These are phyloP conservation scores for Styela plicata DNA, from an alignment of 23 tunicate genomes.

Conservation along the genomic window DNA sequence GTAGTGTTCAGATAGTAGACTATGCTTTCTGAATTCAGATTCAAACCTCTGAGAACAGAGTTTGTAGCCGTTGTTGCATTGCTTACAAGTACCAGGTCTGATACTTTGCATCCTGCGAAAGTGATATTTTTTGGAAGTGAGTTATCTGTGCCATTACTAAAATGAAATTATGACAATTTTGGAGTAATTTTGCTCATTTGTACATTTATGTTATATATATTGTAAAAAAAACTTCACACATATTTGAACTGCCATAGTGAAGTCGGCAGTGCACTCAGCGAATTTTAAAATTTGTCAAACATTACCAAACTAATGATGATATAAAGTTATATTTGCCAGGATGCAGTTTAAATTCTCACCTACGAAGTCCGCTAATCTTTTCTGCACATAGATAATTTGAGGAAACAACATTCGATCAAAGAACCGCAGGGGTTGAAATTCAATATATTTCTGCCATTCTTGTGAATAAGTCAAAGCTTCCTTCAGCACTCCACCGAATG, in stretches of 20 bases:
- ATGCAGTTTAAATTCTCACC: slow-evolving; percentile 28
- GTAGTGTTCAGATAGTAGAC: slow-evolving; percentile 60
- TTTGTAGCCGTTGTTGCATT: slow-evolving; percentile 86
- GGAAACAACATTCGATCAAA: slow-evolving; percentile 83
- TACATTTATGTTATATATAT: no score
- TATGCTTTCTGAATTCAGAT: slow-evolving; percentile 28
- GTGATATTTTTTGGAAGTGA: no score
- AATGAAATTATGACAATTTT: no score
- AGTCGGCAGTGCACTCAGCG: background rate
- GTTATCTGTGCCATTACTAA: no score
- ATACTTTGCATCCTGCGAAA: slow-evolving; percentile 63
- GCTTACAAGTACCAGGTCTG: slow-evolving; percentile 64
- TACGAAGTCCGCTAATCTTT: slow-evolving; percentile 57
- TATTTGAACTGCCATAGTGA: background rate
- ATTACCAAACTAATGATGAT: no score
- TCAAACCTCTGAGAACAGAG: slow-evolving; percentile 61
- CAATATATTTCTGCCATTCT: slow-evolving; percentile 53
- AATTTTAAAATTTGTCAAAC: background rate
- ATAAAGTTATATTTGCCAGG: no score
- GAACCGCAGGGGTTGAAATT: slow-evolving; percentile 74
- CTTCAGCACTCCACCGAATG: slow-evolving; percentile 71
- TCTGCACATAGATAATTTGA: slow-evolving; percentile 57
- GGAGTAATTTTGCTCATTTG: no score
- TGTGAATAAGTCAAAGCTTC: slow-evolving; percentile 50
- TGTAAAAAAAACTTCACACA: no score